Percentiles rank a stretch among this genome's conserved stretches.
Evolutionary conservation across 2,113 vertebrate species (phyloP).

Genomic region (human): DNA sequence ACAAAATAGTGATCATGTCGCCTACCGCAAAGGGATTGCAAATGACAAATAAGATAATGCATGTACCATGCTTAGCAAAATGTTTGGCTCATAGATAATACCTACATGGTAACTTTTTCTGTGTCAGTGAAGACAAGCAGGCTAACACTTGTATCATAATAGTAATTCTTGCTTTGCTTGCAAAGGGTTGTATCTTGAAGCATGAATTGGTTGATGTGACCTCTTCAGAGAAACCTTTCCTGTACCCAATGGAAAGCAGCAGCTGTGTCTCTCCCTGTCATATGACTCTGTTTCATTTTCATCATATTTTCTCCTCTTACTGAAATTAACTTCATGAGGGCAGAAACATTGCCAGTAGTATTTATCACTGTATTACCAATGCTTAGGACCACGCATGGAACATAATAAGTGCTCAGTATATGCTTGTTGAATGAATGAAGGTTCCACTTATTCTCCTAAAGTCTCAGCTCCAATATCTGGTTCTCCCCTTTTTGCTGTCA

Average conservation of each 20-base stretch:
- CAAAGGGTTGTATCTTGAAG: not conserved
- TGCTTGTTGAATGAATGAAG: not conserved
- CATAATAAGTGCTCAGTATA: not conserved
- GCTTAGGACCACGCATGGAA: not conserved
- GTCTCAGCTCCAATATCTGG: not conserved
- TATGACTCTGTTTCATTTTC: not conserved
- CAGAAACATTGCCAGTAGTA: not conserved
- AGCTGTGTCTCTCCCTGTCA: not conserved
- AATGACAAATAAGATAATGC: not conserved
- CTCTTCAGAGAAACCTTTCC: not conserved
- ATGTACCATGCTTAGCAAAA: not conserved
- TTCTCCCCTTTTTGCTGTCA: not conserved
- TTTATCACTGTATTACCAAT: not conserved
- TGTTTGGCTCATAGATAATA: not conserved
- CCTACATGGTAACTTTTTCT: not conserved
- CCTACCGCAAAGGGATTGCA: not conserved
- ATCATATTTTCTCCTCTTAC: not conserved
- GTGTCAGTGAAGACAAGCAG: not conserved
- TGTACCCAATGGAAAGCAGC: not conserved
- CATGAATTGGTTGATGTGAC: not conserved
- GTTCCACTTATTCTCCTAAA: not conserved
- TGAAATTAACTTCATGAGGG: not conserved
- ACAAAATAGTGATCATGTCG: not conserved
- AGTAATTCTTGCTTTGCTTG: not conserved
- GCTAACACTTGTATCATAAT: not conserved